Percentiles rank a stretch among this genome's conserved stretches.
phyloP scores from a whole-genome alignment of 2,113 vertebrate species.

The Ia io region DNA sequence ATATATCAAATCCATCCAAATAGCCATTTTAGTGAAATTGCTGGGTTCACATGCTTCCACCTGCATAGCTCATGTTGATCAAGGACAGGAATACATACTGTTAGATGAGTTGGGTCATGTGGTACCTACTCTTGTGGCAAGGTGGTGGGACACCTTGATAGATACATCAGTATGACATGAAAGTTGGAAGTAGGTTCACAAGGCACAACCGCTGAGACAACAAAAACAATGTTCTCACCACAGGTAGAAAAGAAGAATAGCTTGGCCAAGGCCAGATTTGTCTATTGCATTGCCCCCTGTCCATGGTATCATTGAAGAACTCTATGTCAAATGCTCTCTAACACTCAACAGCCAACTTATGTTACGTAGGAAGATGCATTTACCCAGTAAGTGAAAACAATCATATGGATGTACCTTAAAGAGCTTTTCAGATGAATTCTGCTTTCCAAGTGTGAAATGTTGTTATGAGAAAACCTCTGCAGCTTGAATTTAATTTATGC shows the following conservation, averaged over 20 bases:
- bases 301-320: not conserved
- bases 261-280: not conserved
- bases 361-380: slow-evolving; percentile 42
- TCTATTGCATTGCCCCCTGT: not conserved
- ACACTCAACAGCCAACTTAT: not conserved
- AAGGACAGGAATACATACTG: not conserved
- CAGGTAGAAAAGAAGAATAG: not conserved
- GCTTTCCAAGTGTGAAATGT: slow-evolving; percentile 54
- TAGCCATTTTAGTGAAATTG: not conserved
- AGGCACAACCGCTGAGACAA: not conserved
- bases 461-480: slow-evolving; percentile 51
- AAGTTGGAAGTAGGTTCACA: not conserved
- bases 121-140: not conserved
- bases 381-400: slow-evolving; percentile 47
- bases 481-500: slow-evolving; percentile 66
- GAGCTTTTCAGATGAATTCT: slow-evolving; percentile 56
- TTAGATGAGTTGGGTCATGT: not conserved
- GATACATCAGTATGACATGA: not conserved
- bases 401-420: slow-evolving; percentile 39
- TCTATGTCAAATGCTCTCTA: not conserved
- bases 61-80: not conserved
- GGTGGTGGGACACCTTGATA: not conserved
- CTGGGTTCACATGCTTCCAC: not conserved
- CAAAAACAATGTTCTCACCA: not conserved
- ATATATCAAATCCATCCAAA: not conserved